Base-by-base conservation (phyloP, 1,140 invertebrate species). In the Drosophila lacteicornis region DNA sequence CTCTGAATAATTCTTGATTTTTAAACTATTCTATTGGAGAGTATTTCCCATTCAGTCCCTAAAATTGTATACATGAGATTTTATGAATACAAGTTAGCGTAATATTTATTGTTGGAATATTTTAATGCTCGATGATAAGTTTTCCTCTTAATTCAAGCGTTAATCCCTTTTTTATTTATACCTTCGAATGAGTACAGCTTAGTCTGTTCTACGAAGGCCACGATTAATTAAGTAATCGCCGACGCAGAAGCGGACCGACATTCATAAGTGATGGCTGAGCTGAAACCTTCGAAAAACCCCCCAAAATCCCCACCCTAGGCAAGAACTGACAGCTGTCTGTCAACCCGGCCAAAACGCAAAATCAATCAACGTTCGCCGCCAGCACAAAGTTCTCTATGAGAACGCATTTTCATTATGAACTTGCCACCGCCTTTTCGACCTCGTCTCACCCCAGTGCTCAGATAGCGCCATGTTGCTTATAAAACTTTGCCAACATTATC, bases 181-280 rank as follows among this genome's bases (percentile, higher is more conserved):
- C 19, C 30, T n/a, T 11, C 13, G 12, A 67, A 38, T 43, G 36
- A 59, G 67, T 71, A 50, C 17, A 6, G 13, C 19, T 40, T 17
- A 13, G 53, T 60, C 19, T 33, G 15, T 49, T 50, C n/a, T 36
- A 30, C 15, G 9, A 19, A 36, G 5, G 17, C 9, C 2, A 36
- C 50, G 43, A 83, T 83, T 84, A 87, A 87, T 88, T 84, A 88
- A 84, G 77, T 79, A 79, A 84, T 84, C 73, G 69, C 46, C 60
- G 13, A 42, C 25, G 25, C 61, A 46, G 51, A 17, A 51, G 53
- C 68, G 65, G 57, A 45, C 17, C 51, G 30, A 15, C 45, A 43
- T 55, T 33, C 66, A 88, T 75, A 81, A 81, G 77, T 77, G 71
- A 79, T 65, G 51, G 46, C 47, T 45, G 17, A 38, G 25, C 50